Base-by-base conservation (phyloP, 2,797 vertebrate species). In the Epinephelus awoara region DNA sequence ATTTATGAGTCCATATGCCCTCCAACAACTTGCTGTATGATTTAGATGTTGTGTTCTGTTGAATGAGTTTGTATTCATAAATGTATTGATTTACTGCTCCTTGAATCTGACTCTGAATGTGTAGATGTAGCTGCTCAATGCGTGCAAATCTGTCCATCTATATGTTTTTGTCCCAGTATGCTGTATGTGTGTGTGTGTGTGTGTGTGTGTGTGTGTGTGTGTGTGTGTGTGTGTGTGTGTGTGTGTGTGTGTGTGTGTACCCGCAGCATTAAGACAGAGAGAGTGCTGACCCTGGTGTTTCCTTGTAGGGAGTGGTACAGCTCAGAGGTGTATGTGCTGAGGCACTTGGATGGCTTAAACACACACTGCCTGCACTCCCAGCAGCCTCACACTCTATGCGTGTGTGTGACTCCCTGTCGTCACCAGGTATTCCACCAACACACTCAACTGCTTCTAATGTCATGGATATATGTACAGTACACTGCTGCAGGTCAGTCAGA, bases 341-440 rank as follows among this genome's bases (percentile, higher is more conserved):
- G 78, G 78, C 73, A 77, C 55, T 68, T 55, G 82, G 86, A 88
- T 69, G 84, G 84, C 77, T 83, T 79, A 82, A 78, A 85, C 80
- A 81, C 84, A 86, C 71, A 71, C 78, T 73, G 54, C 78, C 80
- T 82, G 85, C 73, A 78, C 78, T 66, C 56, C 83, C 79, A 27
- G 74, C 75, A 80, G 65, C 62, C 75, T 79, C 66, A 86, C 71
- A 66, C 79, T 49, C 52, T 74, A 44, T 78, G 77, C 79, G 75
- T 85, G 79, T 69, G 65, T 57, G 74, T 71, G 74, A 61, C 77
- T 72, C 25, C 79, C 50, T 74, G 77, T 75, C 88, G 4, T 64
- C 86, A 83, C 66, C 84, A 90, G 88, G 88, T 90, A 90, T 85
- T 81, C 67, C 82, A 87, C 79, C 80, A 58, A 87, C 87, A 83